A percentile compares a stretch with the other conserved stretches of the same genome.
These are phyloP conservation scores for Epinephelus fuscoguttatus DNA, from an alignment of 2,113 vertebrate species.

Conservation along the genomic window DNA sequence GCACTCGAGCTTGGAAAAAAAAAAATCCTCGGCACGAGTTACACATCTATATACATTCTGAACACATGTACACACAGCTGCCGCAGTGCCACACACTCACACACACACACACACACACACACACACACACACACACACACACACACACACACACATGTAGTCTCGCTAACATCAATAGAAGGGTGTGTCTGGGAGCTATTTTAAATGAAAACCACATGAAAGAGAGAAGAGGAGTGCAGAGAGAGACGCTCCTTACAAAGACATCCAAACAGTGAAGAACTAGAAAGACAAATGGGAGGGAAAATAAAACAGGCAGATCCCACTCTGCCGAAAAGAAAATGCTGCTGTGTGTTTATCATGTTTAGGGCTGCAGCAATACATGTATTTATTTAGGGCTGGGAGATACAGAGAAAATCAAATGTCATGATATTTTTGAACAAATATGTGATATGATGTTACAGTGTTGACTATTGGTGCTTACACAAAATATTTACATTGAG, in stretches of 20 bases:
- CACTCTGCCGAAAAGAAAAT: not conserved
- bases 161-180: slow-evolving; percentile 47
- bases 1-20: slow-evolving; percentile 1
- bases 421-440: no score
- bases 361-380: not conserved
- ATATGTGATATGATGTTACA: no score
- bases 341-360: not conserved
- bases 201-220: slow-evolving; percentile 70
- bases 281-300: slow-evolving; percentile 21
- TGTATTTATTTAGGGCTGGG: no score
- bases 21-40: not conserved
- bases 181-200: slow-evolving; percentile 65
- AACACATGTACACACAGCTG: slow-evolving; percentile 18
- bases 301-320: not conserved
- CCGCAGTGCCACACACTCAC: not conserved
- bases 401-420: no score
- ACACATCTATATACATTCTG: slow-evolving; percentile 31
- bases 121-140: slow-evolving; percentile 26
- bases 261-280: not conserved
- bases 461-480: no score
- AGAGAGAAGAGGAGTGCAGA: slow-evolving; percentile 7
- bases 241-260: slow-evolving; percentile 39
- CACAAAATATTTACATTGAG: no score
- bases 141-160: slow-evolving; percentile 30
- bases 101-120: slow-evolving; percentile 21